Conservation (phyloP, 2,113 vertebrate genomes). For the Lepisosteus osseus region DNA sequence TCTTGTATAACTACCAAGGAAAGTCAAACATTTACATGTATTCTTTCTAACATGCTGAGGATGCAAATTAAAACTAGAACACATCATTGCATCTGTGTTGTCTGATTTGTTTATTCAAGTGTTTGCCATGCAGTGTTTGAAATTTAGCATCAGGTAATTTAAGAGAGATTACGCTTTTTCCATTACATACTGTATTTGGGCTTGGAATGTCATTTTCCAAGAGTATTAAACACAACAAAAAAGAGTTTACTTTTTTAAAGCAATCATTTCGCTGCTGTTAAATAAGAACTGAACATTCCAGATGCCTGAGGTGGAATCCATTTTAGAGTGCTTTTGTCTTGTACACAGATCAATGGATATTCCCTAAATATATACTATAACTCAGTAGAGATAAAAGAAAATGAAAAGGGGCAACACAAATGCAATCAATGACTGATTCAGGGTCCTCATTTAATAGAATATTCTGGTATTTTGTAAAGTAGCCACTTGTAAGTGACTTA, state of each 20-base stretch:
- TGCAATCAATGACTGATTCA: not conserved
- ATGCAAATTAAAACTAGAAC: no score
- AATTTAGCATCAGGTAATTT: not conserved
- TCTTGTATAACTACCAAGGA: no score
- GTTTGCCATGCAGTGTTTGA: not conserved
- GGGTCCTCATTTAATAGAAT: not conserved
- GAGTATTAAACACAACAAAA: not conserved
- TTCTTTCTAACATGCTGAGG: no score
- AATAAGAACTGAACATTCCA: not conserved
- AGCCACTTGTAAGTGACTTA: no score
- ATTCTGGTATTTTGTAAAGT: no score
- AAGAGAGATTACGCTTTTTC: not conserved
- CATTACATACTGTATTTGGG: not conserved
- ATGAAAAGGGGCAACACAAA: not conserved
- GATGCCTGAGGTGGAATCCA: not conserved
- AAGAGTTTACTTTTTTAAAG: not conserved
- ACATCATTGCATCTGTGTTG: no score
- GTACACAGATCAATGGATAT: constrained; percentile 32
- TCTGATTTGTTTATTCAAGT: no score
- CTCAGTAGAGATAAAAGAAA: constrained; percentile 35
- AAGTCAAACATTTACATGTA: no score
- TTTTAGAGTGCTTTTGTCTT: constrained; percentile 11
- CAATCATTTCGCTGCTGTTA: not conserved
- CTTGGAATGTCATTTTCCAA: not conserved
- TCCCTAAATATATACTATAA: constrained; percentile 34